Base-by-base conservation (phyloP, 2,113 vertebrate genomes). In the Toxotes chatareus region DNA sequence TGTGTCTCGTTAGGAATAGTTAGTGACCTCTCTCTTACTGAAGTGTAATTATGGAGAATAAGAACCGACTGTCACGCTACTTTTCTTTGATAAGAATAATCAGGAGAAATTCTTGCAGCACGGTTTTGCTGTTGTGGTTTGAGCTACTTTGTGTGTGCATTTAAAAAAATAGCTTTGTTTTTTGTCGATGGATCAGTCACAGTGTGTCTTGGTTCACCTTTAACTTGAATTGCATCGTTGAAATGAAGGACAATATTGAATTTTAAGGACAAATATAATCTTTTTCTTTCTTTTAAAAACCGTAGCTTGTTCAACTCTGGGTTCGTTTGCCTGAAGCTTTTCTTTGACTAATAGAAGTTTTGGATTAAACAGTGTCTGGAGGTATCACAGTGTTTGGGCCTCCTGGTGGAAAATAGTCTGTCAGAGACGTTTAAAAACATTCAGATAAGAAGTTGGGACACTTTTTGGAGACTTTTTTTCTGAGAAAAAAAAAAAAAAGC, bases 281-380 rank as follows among this genome's bases (percentile, higher is more conserved):
- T 13, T 2, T 12, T 62, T 40, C 19, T 12, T 36, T n/a, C 0
- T 31, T 47, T 21, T 4, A 10, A 44, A n/a, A 42, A 38, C 1
- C 3, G 9, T 0, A 42, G 2, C 53, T 6, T 61, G 27, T 12
- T 73, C 13, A 56, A n/a, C 34, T 53, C 13, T 16, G 55, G 7
- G 3, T 34, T 9, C 21, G 23, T 47, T 66, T 23, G 9, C 0
- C 1, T 44, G 21, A 23, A 56, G 61, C 62, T 75, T 55, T 36
- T 7, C 53, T 79, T 27, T 16, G 2, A 75, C 42, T 38, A 6
- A 36, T 40, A 23, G 0, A 69, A 84, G 47, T 84, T 79, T 60
- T 10, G 2, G 6, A 7, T 47, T 1, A 14, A 40, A 59, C 32
- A 21, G 1, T 38, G 53, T 57, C 19, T 27, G 68, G 0, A 46